Conservation (phyloP, 37 sponge, comb jelly and placozoan species). For the Hexactinellida sp. region DNA sequence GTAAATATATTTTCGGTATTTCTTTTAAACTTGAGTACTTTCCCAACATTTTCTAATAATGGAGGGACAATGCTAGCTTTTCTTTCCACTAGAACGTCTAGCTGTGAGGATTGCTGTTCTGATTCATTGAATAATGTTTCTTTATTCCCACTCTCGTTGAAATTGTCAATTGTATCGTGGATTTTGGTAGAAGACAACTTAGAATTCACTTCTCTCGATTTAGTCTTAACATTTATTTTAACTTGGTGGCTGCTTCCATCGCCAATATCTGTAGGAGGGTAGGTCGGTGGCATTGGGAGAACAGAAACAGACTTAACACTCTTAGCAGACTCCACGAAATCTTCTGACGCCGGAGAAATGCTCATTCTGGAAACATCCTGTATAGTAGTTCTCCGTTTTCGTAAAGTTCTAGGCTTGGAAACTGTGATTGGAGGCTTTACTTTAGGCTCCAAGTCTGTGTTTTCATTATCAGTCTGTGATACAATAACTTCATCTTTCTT, state of each 20-base stretch:
- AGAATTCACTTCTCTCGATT: not conserved
- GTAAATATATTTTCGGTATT: not conserved
- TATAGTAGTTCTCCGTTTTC: too few species aligned
- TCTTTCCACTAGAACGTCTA: too few species aligned
- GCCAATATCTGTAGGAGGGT: not conserved
- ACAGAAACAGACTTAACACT: not conserved
- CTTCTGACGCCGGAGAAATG: too few species aligned
- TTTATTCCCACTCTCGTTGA: not conserved
- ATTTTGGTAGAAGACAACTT: not conserved
- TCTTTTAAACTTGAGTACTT: not conserved
- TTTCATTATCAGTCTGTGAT: too few species aligned
- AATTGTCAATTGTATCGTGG: not conserved
- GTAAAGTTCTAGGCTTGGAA: too few species aligned
- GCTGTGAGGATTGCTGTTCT: not conserved
- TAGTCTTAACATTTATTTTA: not conserved
- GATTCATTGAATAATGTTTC: not conserved
- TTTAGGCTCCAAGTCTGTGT: too few species aligned
- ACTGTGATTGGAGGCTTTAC: too few species aligned
- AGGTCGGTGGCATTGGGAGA: not conserved
- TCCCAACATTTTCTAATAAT: not conserved
- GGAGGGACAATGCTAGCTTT: not conserved
- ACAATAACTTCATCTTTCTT: too few species aligned
- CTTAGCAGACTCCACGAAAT: not conserved
- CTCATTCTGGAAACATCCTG: too few species aligned
- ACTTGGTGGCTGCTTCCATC: not conserved